A percentile compares a stretch with the other conserved stretches of the same genome.
These are phyloP conservation scores for Adoxophyes honmai DNA, from an alignment of 1,140 invertebrate species.

Conservation along the genomic window DNA sequence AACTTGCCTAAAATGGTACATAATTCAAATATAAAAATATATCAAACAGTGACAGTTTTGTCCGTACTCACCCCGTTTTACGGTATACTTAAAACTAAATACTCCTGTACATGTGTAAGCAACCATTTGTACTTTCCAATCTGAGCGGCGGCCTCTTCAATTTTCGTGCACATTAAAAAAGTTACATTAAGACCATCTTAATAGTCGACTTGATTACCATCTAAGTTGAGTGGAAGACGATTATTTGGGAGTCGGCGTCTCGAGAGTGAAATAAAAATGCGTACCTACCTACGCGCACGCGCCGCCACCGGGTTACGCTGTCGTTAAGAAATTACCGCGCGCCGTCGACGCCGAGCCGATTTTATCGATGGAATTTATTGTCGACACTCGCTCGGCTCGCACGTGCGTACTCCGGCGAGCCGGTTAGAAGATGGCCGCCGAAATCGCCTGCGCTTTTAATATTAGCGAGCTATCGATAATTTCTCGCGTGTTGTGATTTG, in stretches of 20 bases:
- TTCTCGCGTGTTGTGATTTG: constrained; percentile 1
- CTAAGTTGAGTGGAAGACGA: constrained; percentile 71
- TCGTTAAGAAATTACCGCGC: constrained; percentile 71
- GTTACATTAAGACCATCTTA: constrained; percentile 68
- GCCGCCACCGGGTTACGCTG: constrained; percentile 74
- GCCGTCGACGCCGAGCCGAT: constrained; percentile 61
- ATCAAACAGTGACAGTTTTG: too few species aligned
- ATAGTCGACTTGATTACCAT: constrained; percentile 72
- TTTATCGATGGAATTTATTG: constrained; percentile 76
- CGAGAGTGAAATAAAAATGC: constrained; percentile 69
- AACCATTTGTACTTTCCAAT: constrained; percentile 2
- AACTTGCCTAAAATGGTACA: too few species aligned
- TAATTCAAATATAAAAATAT: too few species aligned
- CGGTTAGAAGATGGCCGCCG: constrained; percentile 10
- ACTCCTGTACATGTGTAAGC: too few species aligned
- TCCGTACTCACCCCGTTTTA: too few species aligned
- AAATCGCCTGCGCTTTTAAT: constrained; percentile 26
- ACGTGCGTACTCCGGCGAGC: constrained; percentile 36
- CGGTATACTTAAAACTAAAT: neutral
- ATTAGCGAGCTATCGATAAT: neutral
- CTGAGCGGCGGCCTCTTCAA: constrained; percentile 29
- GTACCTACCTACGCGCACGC: constrained; percentile 53
- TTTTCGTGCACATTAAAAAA: constrained; percentile 51
- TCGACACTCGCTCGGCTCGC: constrained; percentile 44
- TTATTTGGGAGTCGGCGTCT: constrained; percentile 67